Conservation (phyloP, 2,797 vertebrate genomes). For the Xyrichtys novacula region DNA sequence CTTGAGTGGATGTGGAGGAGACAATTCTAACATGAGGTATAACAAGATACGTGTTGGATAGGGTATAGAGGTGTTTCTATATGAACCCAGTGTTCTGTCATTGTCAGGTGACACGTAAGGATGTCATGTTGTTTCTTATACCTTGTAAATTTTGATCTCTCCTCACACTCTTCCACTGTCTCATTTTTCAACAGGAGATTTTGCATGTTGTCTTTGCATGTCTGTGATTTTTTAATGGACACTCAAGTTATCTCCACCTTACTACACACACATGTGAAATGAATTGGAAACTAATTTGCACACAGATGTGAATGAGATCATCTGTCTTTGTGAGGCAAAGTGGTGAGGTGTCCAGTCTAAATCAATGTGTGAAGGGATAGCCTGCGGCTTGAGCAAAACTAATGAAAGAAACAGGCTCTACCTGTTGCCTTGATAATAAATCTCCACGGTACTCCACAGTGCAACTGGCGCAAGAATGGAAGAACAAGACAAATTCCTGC, state of each 20-base stretch:
- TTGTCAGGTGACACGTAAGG: no score
- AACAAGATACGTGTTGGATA: no score
- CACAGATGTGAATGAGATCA: constrained; percentile 32
- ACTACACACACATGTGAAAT: constrained; percentile 1
- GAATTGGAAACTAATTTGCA: constrained; percentile 32
- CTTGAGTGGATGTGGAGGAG: no score
- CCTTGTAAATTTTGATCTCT: no score
- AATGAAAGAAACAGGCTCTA: constrained; percentile 39
- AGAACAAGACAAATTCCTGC: neutral
- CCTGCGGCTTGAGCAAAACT: constrained; percentile 18
- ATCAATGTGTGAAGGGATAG: constrained; percentile 18
- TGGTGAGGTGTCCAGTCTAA: constrained; percentile 11
- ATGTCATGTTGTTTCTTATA: no score
- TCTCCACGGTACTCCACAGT: constrained; percentile 28
- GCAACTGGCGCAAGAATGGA: constrained; percentile 11
- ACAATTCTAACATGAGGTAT: no score
- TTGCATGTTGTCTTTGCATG: neutral
- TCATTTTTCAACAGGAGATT: no score
- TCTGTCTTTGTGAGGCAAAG: constrained; percentile 36
- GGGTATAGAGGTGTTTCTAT: no score
- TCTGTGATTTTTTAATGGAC: neutral
- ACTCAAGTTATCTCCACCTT: constrained; percentile 19
- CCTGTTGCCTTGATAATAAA: constrained; percentile 40
- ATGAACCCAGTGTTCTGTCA: no score
- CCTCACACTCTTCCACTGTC: no score